Evolutionary conservation across 2,113 vertebrate genomes (phyloP).

Genomic region (Sebastes schlegelii): DNA sequence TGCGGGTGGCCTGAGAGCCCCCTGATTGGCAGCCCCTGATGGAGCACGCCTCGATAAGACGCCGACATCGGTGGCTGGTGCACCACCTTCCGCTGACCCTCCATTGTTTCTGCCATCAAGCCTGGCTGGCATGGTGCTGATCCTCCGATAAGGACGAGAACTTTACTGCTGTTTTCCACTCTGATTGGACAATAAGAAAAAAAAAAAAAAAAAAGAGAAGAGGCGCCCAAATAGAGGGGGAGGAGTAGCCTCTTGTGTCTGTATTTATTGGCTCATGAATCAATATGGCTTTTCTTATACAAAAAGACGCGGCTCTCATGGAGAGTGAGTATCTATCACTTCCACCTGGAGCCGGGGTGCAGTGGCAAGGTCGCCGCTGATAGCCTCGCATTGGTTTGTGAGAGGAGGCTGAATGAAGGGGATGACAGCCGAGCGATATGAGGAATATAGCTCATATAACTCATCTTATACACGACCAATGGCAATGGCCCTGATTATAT

Average conservation of each 20-base stretch:
- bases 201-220: conserved; percentile 25
- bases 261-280: conserved; percentile 87
- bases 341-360: conserved; percentile 77
- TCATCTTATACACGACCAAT: conserved; percentile 74
- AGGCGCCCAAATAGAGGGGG: conserved; percentile 58
- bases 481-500: conserved; percentile 81
- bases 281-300: conserved; percentile 82
- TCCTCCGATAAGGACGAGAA: conserved; percentile 84
- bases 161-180: conserved; percentile 70
- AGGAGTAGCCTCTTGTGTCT: conserved; percentile 77
- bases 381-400: conserved; percentile 66
- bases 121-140: conserved; percentile 84
- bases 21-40: conserved; percentile 88
- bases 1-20: conserved; percentile 81
- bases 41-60: conserved; percentile 84
- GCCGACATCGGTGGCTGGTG: conserved; percentile 67
- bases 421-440: conserved; percentile 75
- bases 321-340: conserved; percentile 82
- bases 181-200: conserved; percentile 21
- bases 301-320: conserved; percentile 74
- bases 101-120: conserved; percentile 87
- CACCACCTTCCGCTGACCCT: conserved; percentile 75
- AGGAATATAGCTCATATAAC: conserved; percentile 80
- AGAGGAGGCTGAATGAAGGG: conserved; percentile 65
- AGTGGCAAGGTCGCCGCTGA: conserved; percentile 80